Percentiles rank a stretch among this genome's conserved stretches.
Conservation (phyloP, 2,113 vertebrate species). For the Melanotaenia duboulayi region DNA sequence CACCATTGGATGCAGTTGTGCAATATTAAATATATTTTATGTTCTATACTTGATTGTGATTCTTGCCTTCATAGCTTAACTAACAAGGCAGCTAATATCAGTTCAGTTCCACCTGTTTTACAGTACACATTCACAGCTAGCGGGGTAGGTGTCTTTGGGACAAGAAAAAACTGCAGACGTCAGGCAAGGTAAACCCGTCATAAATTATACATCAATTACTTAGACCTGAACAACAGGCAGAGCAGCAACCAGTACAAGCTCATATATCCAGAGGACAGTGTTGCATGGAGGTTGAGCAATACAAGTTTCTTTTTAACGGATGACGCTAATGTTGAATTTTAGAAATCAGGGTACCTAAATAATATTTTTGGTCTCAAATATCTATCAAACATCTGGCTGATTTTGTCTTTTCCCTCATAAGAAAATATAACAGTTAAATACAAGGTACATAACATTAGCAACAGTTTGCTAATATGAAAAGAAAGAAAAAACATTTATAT, state of each 20-base stretch:
- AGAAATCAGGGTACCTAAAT: too few relatives aligned
- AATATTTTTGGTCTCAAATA: too few relatives aligned
- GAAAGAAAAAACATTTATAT: too few relatives aligned
- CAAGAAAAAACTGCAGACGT: constrained; percentile 35
- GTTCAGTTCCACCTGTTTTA: background rate
- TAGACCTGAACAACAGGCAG: constrained; percentile 28
- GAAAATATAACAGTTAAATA: too few relatives aligned
- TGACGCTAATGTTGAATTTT: too few relatives aligned
- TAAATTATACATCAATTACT: constrained; percentile 55
- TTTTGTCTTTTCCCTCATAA: too few relatives aligned
- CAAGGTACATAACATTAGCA: too few relatives aligned
- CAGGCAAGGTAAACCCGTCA: constrained; percentile 16
- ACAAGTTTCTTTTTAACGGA: too few relatives aligned
- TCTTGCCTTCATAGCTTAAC: background rate
- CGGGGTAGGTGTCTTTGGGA: constrained; percentile 29
- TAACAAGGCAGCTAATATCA: background rate
- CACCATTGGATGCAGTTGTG: background rate
- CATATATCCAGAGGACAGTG: constrained; percentile 8
- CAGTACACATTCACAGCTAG: constrained; percentile 18
- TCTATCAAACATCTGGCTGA: too few relatives aligned
- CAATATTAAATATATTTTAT: background rate
- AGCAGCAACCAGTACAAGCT: constrained; percentile 48
- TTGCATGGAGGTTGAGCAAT: background rate
- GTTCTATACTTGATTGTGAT: background rate
- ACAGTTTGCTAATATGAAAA: too few relatives aligned